Base-by-base conservation (phyloP, 1,140 invertebrate species). In the Proales similis region DNA sequence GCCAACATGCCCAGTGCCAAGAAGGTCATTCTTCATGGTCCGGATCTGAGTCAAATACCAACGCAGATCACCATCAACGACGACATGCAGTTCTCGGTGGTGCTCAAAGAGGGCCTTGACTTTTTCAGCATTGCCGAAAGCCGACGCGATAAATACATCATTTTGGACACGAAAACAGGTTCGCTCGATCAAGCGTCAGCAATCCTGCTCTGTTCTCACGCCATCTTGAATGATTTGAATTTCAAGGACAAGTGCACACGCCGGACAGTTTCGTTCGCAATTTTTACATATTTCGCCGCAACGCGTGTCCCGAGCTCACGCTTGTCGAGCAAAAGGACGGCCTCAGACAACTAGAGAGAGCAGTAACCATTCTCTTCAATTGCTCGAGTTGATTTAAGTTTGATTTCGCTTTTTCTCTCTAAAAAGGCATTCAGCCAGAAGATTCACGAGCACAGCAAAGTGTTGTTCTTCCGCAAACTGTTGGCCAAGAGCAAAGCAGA, bases 1-100 rank as follows among this genome's bases (percentile, higher is more conserved):
- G 94, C 94, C 0, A 97, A 98, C 80, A 91, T 99, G 24, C 93
- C 94, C 0, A 92, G 90, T 7, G 91, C 94, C 4, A 99, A 99
- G 73, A 98, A 97, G 78, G 93, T 99, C 65, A 88, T 98, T 60
- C 90, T 99, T 20, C 91, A 98, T 74, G 93, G 93, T 0, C 88
- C 88, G 36, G 87, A 75, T 83, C 84, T 65, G 85, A 92, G 88
- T 64, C 88, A 88, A 63, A 97, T 98, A 69, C 94, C 95, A 3
- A 93, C 91, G 0, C 92, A 97, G 72, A 95, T 98, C 78, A 90
- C 91, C 0, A 87, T 98, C 20, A 90, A 95, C 78, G 95, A 99
- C 67, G 93, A 98, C 68, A 98, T 94, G 0, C 90, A 97, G 69
- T 98, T 99, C 74, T 86, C 83, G 69, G 88, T 94, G 71, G 88